Evolutionary conservation across 2,797 vertebrate species (phyloP), one percentile per base, ranked within the genome.

Genomic region (Phaenicophaeus curvirostris): DNA sequence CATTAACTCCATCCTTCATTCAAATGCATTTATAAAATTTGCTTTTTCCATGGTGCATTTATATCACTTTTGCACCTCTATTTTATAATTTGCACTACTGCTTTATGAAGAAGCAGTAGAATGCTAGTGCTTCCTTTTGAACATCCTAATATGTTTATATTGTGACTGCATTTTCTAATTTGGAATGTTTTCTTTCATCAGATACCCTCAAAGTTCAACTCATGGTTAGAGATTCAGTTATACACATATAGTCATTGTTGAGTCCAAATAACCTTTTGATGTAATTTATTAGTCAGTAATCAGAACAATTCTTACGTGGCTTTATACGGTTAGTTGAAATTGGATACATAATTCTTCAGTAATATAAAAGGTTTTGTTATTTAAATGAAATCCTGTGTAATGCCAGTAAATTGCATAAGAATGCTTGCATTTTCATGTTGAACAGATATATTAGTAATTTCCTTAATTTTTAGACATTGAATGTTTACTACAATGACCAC

Each of bases 321-420:
- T 82, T 85, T 79, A 79, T 61, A 65, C 44, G 51, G 10, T 76
- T 23, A 39, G 12, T 71, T 86, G 67, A 73, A 67, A 44, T 39
- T 59, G 63, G 35, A 33, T 53, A 67, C 28, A 57, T 65, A 66
- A 59, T 42, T 82, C 16, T 84, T 87, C 35, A 82, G 33, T 33
- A 86, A 30, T 53, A 19, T 63, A 48, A 84, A 87, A 73, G 25
- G 5, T 66, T 88, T 84, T 1, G 5, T 66, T 62, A 44, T 80
- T 87, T 79, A 89, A 89, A 93, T 92, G 12, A 79, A 93, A 74
- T 46, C 25, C 17, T 65, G 17, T 5, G 81, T 87, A 83, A 81
- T 55, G 12, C 6, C 19, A 91, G 23, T 68, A 88, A 82, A 39
- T 65, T 51, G 5, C 54, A 18, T 62, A 78, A 50, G 18, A 75